Conservation (phyloP, 2,113 vertebrate genomes). For the Shinisaurus crocodilurus region DNA sequence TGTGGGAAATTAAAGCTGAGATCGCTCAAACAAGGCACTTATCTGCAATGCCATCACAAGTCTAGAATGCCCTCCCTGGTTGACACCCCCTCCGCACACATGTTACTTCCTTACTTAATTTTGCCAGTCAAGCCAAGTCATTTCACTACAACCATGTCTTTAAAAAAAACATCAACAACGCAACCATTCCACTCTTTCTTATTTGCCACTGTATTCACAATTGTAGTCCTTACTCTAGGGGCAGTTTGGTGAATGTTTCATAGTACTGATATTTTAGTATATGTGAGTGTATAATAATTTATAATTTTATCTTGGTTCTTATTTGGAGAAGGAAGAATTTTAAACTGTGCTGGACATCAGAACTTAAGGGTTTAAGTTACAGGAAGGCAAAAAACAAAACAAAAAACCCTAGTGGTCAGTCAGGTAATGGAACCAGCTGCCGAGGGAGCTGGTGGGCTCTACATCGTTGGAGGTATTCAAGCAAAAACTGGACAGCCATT, state of each 20-base stretch:
- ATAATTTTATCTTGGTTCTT: neutral
- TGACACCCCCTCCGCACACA: neutral
- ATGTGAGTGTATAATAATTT: neutral
- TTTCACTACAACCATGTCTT: neutral
- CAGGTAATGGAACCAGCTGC: too few relatives aligned
- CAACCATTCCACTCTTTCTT: too few relatives aligned
- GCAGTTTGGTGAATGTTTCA: neutral
- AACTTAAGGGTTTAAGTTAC: too few relatives aligned
- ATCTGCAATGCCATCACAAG: neutral
- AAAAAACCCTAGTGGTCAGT: too few relatives aligned
- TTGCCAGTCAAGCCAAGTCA: neutral
- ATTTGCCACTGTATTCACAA: neutral
- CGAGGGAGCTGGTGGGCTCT: too few relatives aligned
- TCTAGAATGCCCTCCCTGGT: neutral
- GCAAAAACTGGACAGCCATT: too few relatives aligned
- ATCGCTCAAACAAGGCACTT: neutral
- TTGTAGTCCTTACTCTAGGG: neutral
- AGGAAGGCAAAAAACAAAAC: too few relatives aligned
- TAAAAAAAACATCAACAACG: too few relatives aligned
- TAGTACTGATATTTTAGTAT: neutral
- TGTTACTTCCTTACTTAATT: neutral
- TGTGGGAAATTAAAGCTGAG: neutral
- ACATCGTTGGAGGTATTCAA: too few relatives aligned
- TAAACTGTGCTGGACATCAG: neutral
- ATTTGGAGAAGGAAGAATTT: neutral